A percentile compares a stretch with the other conserved stretches of the same genome.
phyloP scores from a whole-genome alignment of 2,113 vertebrate species.

The Silurus meridionalis region DNA sequence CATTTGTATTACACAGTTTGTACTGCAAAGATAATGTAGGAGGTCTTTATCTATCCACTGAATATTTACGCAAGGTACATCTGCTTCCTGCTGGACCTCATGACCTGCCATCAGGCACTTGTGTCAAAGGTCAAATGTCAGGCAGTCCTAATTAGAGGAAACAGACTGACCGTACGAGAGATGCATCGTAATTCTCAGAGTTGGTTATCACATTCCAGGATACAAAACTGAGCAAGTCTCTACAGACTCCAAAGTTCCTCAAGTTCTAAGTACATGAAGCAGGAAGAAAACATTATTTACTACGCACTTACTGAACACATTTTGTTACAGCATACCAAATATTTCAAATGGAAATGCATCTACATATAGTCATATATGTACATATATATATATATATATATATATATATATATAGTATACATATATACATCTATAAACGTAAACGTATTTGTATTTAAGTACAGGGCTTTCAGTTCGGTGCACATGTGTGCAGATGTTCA shows the following conservation, averaged over 20 bases:
- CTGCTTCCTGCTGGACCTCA: constrained; percentile 43
- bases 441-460: too few species aligned
- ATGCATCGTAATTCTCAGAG: constrained; percentile 59
- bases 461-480: too few species aligned
- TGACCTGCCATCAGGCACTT: constrained; percentile 50
- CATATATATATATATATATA: too few species aligned
- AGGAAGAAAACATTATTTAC: neutral
- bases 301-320: neutral
- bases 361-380: neutral
- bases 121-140: constrained; percentile 63
- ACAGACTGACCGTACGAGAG: constrained; percentile 60
- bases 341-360: neutral
- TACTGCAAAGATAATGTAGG: neutral
- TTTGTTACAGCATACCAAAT: neutral
- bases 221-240: constrained; percentile 59
- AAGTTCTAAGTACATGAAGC: neutral
- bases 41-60: neutral
- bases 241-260: neutral
- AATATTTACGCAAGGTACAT: constrained; percentile 27
- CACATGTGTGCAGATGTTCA: too few species aligned
- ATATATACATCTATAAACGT: too few species aligned
- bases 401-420: too few species aligned
- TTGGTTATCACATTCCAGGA: constrained; percentile 61
- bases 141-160: constrained; percentile 69
- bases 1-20: neutral